Conservation (phyloP, 1,140 invertebrate species). For the Drosophila paulistorum region DNA sequence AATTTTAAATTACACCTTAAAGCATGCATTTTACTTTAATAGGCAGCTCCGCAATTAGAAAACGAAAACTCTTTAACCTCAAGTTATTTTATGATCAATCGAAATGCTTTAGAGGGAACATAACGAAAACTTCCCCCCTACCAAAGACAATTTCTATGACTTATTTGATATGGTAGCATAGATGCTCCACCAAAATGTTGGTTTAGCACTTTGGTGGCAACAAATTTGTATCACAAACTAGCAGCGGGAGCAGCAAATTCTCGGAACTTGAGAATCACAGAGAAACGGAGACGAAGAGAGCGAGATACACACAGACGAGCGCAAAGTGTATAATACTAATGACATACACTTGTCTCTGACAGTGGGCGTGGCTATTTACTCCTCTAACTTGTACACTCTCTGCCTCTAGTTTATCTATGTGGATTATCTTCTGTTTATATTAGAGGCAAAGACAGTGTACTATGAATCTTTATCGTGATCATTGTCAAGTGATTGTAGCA, state of each 20-base stretch:
- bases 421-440: slow-evolving; percentile 22
- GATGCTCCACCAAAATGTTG: neutral
- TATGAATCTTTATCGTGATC: slow-evolving; percentile 19
- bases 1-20: too few relatives aligned
- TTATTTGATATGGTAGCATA: neutral
- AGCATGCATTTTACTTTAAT: too few relatives aligned
- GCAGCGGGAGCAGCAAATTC: slow-evolving; percentile 4
- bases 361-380: slow-evolving; percentile 29
- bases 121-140: too few relatives aligned
- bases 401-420: neutral
- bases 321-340: slow-evolving; percentile 39
- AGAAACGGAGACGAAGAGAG: neutral
- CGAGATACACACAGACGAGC: neutral
- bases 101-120: too few relatives aligned
- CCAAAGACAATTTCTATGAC: too few relatives aligned
- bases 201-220: slow-evolving; percentile 17
- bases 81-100: too few relatives aligned
- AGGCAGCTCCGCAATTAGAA: too few relatives aligned
- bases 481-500: too few relatives aligned
- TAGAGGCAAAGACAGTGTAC: slow-evolving; percentile 24
- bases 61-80: too few relatives aligned
- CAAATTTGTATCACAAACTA: slow-evolving; percentile 24
- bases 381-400: neutral
- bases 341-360: slow-evolving; percentile 39
- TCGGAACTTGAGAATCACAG: slow-evolving; percentile 1